Evolutionary conservation across 2,888 invertebrate genomes (phyloP).

Genomic region (Ferrisia virgata): DNA sequence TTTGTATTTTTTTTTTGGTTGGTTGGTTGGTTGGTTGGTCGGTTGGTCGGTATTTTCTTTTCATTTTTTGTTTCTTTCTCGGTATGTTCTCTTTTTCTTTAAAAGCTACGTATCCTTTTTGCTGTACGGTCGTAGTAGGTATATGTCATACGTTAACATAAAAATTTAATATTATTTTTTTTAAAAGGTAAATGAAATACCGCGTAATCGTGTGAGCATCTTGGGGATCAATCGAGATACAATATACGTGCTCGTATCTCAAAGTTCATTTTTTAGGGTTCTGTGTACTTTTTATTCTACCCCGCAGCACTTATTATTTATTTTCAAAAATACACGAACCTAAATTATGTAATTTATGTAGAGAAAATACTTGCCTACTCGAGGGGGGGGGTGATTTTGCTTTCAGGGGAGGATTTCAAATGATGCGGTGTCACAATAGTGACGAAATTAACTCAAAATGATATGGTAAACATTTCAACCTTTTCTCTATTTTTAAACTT

Average conservation of each 20-base stretch:
- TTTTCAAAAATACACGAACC: too few species aligned
- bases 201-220: neutral
- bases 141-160: slow-evolving; percentile 19
- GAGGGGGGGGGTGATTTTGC: too few species aligned
- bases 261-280: neutral
- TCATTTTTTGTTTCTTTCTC: neutral
- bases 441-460: too few species aligned
- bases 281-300: neutral
- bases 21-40: too few species aligned
- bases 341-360: too few species aligned
- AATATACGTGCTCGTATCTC: neutral
- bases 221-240: neutral
- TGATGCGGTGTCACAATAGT: too few species aligned
- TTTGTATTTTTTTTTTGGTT: neutral
- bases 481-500: too few species aligned
- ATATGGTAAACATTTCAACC: too few species aligned
- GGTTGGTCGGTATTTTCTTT: neutral
- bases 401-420: too few species aligned
- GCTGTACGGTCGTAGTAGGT: too few species aligned
- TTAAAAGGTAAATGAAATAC: slow-evolving; percentile 1
- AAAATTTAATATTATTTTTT: slow-evolving; percentile 9
- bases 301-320: too few species aligned
- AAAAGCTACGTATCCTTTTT: neutral
- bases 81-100: neutral
- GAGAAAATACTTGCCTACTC: too few species aligned